Percentiles rank a stretch among this genome's conserved stretches.
Conservation (phyloP, 2,888 invertebrate species). For the Melanophora roralis region DNA sequence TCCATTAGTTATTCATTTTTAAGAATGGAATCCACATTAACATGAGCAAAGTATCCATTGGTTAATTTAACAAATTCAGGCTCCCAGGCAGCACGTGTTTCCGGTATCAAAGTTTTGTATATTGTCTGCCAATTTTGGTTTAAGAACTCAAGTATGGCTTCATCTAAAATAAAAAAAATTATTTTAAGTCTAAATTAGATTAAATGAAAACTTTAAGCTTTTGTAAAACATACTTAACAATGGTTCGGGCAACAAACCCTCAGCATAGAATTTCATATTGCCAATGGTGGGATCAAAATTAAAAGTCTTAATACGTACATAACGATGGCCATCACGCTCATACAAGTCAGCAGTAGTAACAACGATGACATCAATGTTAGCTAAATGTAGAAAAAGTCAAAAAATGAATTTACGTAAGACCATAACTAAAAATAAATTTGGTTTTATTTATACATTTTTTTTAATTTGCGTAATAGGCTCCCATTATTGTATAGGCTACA, state of each 20-base stretch:
- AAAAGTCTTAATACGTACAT: conserved; percentile 80
- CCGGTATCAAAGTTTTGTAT: conserved; percentile 78
- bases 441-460: no score
- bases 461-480: no score
- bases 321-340: conserved; percentile 79
- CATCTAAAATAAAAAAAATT: conserved; percentile 66
- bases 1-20: conserved; percentile 66
- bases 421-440: no score
- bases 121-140: conserved; percentile 80
- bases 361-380: conserved; percentile 80
- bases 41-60: conserved; percentile 72
- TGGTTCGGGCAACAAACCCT: conserved; percentile 81
- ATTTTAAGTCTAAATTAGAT: no score
- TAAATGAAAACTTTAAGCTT: neutral
- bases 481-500: no score
- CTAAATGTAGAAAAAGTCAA: conserved; percentile 72
- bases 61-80: conserved; percentile 70
- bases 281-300: conserved; percentile 82
- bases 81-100: conserved; percentile 73
- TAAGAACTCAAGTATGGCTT: conserved; percentile 76
- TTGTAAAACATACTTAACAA: conserved; percentile 83
- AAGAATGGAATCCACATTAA: conserved; percentile 73
- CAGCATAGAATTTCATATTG: conserved; percentile 80
- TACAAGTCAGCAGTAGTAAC: conserved; percentile 80
- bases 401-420: no score